Base-by-base conservation (phyloP, 2,113 vertebrate species). In the Cyrtonyx montezumae region DNA sequence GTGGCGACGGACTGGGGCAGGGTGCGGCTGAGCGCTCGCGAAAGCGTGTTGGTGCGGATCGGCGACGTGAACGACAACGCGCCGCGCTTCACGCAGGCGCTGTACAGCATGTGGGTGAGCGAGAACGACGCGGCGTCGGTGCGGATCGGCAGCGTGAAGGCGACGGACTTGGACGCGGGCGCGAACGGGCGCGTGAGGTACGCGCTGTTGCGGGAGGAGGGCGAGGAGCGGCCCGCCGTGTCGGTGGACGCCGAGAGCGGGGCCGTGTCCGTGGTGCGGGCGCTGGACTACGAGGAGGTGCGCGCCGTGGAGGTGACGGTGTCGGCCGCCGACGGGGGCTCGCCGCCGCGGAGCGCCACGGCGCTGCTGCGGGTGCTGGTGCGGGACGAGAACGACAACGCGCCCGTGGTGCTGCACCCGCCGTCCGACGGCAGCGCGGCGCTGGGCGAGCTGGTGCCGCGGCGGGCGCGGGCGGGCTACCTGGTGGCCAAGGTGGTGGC, bases 51-150 rank as follows among this genome's bases (percentile, higher is more conserved):
- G 40, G 95, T 98, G 37, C 93, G 98, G n/a, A 71, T 99, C 4
- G 95, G 91, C 8, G 98, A 99, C 71, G 91, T 98, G 51, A 98
- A 98, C 69, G 98, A 98, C 90, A 99, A 98, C 8, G 48, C 97
- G 4, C 98, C 98, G 2, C 48, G 79, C 37, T 99, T 99, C 90
- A 95, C 71, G 12, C 94, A 98, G 82, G 40, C 92, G 12, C 18
- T 94, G 28, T 98, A 98, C 55, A 46, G 88, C 34, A 79, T 97
- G 87, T 96, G 66, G 1, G 89, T 98, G 37, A 40, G 14, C 5
- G 98, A 98, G 82, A 99, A 99, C 91, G 98, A 98, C n/a, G 95
- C 94, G 11, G 97, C 97, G 10, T 98, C 97, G 15, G n/a, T 98
- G 19, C 97, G 97, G 6, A 96, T 99, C 40, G 97, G 87, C 77